Percentiles rank a stretch among this genome's conserved stretches.
Conservation (phyloP, 2,888 invertebrate species). For the Eudemis profundana region DNA sequence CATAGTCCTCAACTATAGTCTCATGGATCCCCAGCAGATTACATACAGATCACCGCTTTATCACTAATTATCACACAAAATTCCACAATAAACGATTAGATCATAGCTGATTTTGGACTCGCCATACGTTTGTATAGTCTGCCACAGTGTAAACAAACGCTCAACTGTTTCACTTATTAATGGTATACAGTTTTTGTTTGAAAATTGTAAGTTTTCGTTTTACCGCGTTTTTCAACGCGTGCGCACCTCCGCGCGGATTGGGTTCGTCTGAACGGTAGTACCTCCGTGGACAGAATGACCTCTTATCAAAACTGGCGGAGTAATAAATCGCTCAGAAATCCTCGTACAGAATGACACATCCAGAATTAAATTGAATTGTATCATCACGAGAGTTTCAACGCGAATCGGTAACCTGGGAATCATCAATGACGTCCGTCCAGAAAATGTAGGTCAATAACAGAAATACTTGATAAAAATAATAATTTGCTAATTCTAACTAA, state of each 20-base stretch:
- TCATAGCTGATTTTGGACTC: slow-evolving; percentile 60
- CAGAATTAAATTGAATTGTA: slow-evolving; percentile 8
- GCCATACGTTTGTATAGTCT: slow-evolving; percentile 57
- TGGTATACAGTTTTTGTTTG: slow-evolving; percentile 31
- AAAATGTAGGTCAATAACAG: slow-evolving; percentile 30
- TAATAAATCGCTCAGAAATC: slow-evolving; percentile 47
- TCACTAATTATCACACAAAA: slow-evolving; percentile 60
- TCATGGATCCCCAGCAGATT: slow-evolving; percentile 24
- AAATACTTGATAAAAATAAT: neutral
- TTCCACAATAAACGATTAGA: slow-evolving; percentile 61
- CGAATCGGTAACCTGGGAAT: slow-evolving; percentile 22
- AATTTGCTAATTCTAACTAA: slow-evolving; percentile 4
- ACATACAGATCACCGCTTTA: slow-evolving; percentile 50
- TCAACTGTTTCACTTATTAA: slow-evolving; percentile 59
- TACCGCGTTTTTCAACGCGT: slow-evolving; percentile 57
- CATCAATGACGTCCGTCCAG: slow-evolving; percentile 24
- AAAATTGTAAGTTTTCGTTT: slow-evolving; percentile 46
- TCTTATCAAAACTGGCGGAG: slow-evolving; percentile 66
- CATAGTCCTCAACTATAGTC: slow-evolving; percentile 55
- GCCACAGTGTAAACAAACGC: slow-evolving; percentile 67
- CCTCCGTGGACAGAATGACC: slow-evolving; percentile 59
- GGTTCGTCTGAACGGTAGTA: slow-evolving; percentile 61
- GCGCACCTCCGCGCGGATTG: slow-evolving; percentile 59
- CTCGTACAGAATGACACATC: slow-evolving; percentile 41
- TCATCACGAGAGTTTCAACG: slow-evolving; percentile 19